Evolutionary conservation across 2,888 invertebrate species (phyloP), one percentile per base, ranked within the genome.

Genomic region (Strigamia maritima): DNA sequence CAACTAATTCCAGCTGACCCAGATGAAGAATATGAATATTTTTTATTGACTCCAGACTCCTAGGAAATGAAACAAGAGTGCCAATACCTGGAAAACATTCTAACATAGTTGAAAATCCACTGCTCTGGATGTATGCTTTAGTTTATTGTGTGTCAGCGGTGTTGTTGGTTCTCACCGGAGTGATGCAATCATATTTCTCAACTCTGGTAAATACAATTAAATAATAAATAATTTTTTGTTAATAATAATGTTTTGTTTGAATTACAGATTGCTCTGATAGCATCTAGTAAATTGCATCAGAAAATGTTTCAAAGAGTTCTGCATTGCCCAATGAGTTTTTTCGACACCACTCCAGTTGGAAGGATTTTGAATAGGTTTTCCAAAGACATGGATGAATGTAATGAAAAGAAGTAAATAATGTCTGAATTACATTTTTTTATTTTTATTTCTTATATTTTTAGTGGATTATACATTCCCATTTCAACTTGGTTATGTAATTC

Each of bases 331-430:
- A 84, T 86, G 81, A 82, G 82, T 14, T 88, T 88, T 82, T 88
- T 88, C 81, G 87, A 88, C 82, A 82, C 82, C 2, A 87, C 87
- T 10, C 87, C 87, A 0, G 81, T 84, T 38, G 88, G 88, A 4
- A 82, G 87, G 80, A 86, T 88, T 65, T 81, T 87, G 28, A 87
- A 86, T 80, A 82, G 87, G 76, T 88, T 88, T 83, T 86, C 86
- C 6, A 86, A 86, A 81, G 87, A 88, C 82, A 85, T 87, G 84
- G 87, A 88, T 83, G 87, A 87, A 83, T 83, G 87, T 87, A 81
- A 82, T 82, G 26, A 76, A 10, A 49, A 10, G 6, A 35, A 35
- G 6, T n/a, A n/a, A n/a, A n/a, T 35, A 35, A 35, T 10, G 10
- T 35, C 10, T 35, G 6, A 0, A 6, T 8, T 4, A 35, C 35